These are phyloP conservation scores for Drosophila setosimentum DNA, from an alignment of 2,888 invertebrate genomes.

Conservation along the genomic window DNA sequence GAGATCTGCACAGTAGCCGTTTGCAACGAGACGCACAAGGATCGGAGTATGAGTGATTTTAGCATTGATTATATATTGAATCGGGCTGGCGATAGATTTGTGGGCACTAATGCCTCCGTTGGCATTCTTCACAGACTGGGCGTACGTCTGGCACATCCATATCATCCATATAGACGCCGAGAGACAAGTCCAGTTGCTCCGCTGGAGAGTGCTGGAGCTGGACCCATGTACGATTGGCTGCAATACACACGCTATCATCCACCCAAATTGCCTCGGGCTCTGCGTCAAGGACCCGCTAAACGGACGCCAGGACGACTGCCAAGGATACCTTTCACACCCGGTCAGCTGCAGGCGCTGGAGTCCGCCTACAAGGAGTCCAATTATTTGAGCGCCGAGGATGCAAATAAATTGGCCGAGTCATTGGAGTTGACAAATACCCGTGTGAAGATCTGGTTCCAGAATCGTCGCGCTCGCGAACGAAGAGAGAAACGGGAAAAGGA, in stretches of 20 bases:
- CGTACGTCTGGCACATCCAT: constrained; percentile 30
- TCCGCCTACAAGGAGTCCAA: constrained; percentile 88
- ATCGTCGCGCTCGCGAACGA: constrained; percentile 91
- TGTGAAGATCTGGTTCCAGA: constrained; percentile 93
- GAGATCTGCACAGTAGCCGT: constrained; percentile 60
- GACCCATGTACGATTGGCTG: constrained; percentile 87
- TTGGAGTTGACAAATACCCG: constrained; percentile 89
- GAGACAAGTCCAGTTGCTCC: constrained; percentile 20
- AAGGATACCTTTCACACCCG: constrained; percentile 89
- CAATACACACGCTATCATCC: constrained; percentile 90
- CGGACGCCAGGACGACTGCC: constrained; percentile 88
- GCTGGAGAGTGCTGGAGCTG: constrained; percentile 50
- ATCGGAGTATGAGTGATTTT: constrained; percentile 85
- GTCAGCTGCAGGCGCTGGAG: constrained; percentile 88
- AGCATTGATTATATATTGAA: constrained; percentile 88
- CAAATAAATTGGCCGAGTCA: constrained; percentile 87
- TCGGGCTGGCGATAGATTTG: constrained; percentile 85
- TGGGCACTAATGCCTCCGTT: constrained; percentile 81
- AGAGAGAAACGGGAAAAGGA: constrained; percentile 87
- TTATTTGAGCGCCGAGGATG: constrained; percentile 89
- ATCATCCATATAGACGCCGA: constrained; percentile 62
- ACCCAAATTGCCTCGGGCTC: constrained; percentile 88
- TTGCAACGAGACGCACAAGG: constrained; percentile 47
- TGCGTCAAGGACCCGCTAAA: constrained; percentile 85
- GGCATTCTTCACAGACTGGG: constrained; percentile 69